Conservation (phyloP, 2,797 vertebrate species). For the Fratercula arctica region DNA sequence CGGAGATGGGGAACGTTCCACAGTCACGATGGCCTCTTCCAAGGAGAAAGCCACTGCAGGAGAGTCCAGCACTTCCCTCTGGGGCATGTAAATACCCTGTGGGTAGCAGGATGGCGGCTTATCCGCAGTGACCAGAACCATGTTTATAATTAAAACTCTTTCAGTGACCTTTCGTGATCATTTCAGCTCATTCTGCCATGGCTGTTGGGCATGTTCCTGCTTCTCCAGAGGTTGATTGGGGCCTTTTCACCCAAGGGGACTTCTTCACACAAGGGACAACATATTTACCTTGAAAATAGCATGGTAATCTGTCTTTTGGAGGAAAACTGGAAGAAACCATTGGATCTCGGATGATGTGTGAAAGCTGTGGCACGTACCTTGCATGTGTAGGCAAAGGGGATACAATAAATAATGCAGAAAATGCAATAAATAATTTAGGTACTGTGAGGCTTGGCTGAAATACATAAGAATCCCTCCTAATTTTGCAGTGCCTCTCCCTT, state of each 20-base stretch:
- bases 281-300: background rate
- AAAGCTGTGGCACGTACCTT: background rate
- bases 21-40: fast-evolving
- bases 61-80: background rate
- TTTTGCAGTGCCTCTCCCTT: background rate
- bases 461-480: background rate
- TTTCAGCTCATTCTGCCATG: background rate
- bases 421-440: background rate
- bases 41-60: background rate
- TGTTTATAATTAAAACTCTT: background rate
- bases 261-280: background rate
- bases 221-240: fast-evolving
- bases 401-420: background rate
- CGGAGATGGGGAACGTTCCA: fast-evolving
- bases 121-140: background rate
- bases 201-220: background rate
- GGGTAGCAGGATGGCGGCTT: background rate
- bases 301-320: background rate
- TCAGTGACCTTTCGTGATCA: background rate
- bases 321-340: background rate
- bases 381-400: background rate
- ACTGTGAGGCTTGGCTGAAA: background rate
- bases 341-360: background rate
- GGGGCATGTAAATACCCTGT: background rate
- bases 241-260: background rate